phyloP scores from a whole-genome alignment of 2,888 invertebrate genomes.

The Stenchaetothrips biformis region DNA sequence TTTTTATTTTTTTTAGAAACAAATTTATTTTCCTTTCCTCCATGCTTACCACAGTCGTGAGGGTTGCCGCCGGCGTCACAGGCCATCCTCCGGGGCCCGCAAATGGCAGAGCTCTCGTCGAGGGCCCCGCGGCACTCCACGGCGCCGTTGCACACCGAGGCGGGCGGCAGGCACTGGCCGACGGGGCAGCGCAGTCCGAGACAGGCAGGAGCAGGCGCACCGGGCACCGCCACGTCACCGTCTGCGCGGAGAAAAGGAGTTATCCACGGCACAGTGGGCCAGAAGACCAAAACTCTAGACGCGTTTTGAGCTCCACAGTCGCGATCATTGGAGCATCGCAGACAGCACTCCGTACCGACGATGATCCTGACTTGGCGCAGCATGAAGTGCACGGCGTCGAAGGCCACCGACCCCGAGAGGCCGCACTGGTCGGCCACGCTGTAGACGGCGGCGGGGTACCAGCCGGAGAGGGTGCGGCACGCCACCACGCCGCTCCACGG shows the following conservation, averaged over 20 bases:
- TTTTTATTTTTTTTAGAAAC: too few relatives aligned
- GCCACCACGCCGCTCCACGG: slow-evolving; percentile 65
- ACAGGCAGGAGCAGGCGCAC: slow-evolving; percentile 46
- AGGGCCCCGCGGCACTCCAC: slow-evolving; percentile 62
- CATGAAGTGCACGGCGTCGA: slow-evolving; percentile 54
- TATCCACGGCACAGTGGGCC: not conserved
- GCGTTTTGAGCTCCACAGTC: too few relatives aligned
- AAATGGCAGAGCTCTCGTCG: slow-evolving; percentile 52
- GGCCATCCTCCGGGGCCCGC: not conserved
- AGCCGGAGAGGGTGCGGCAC: slow-evolving; percentile 60
- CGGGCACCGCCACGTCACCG: not conserved
- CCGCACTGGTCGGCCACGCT: slow-evolving; percentile 53
- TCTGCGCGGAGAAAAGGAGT: not conserved
- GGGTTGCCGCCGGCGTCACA: not conserved
- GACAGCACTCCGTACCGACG: slow-evolving; percentile 45
- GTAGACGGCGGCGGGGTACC: slow-evolving; percentile 69
- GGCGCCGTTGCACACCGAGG: slow-evolving; percentile 62
- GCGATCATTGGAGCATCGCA: too few relatives aligned
- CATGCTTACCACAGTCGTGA: not conserved
- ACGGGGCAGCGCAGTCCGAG: slow-evolving; percentile 60
- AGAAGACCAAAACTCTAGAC: not conserved
- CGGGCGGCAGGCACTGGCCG: slow-evolving; percentile 60
- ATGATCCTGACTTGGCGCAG: slow-evolving; percentile 48
- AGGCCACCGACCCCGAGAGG: slow-evolving; percentile 49
- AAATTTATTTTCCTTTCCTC: too few relatives aligned